Evolutionary conservation across 2,113 vertebrate genomes (phyloP), one percentile per base, ranked within the genome.

Genomic region (Platichthys flesus): DNA sequence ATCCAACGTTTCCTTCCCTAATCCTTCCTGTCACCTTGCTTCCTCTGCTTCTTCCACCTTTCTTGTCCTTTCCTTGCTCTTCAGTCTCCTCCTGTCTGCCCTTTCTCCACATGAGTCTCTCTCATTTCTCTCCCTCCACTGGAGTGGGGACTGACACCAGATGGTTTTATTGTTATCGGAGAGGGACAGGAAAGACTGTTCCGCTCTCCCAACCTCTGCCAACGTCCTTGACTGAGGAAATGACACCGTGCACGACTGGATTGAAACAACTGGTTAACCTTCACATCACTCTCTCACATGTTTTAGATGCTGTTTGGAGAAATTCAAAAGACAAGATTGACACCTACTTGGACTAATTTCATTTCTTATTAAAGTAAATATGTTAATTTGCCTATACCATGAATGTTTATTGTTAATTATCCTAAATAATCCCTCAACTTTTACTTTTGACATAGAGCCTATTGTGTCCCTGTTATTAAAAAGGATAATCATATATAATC

Each of bases 111-210:
- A 15, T 14, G 12, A 10, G 12, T 47, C 14, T 15, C 45, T 47
- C 45, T 47, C 45, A 15, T 49, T 49, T 49, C 45, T 18, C 45
- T 49, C 45, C 42, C 42, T 45, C 14, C 42, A 57, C 15, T 55
- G 58, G 69, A 61, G 31, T 20, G 59, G 31, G 66, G 52, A 59
- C 21, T 76, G 76, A 78, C 83, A 85, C 87, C 80, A 79, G 59
- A 81, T 75, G 76, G 65, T 82, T 69, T 26, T 26, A 63, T 13
- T 28, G 84, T 87, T 74, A 87, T 80, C 64, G 37, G 85, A 89
- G 86, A 87, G 26, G 85, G 76, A 82, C 78, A 76, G 87, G 78
- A 80, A 86, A 79, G 62, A 65, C 79, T 37, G 77, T 62, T 65
- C 67, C 76, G 67, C 54, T 76, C 67, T 18, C 24, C 59, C 64